Percentiles rank a stretch among this genome's conserved stretches.
These are phyloP conservation scores for Drosophila fuyamai DNA, from an alignment of 1,140 invertebrate genomes.

Conservation along the genomic window DNA sequence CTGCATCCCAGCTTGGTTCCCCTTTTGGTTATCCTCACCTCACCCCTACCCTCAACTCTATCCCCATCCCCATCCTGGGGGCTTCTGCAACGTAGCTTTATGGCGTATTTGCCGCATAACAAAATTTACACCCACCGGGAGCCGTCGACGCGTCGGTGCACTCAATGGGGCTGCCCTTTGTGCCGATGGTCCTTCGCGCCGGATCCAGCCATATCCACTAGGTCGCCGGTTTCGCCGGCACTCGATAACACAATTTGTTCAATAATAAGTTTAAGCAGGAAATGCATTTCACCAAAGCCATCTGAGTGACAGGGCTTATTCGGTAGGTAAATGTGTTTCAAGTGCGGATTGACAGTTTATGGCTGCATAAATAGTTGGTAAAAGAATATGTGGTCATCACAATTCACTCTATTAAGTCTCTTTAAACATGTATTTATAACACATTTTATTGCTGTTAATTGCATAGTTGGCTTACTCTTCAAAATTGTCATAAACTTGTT, in stretches of 20 bases:
- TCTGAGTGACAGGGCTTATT: constrained; percentile 12
- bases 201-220: constrained; percentile 37
- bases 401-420: neutral
- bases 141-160: constrained; percentile 33
- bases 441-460: neutral
- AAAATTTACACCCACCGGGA: constrained; percentile 76
- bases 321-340: constrained; percentile 13
- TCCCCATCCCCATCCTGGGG: neutral
- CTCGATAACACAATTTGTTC: constrained; percentile 30
- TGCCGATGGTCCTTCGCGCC: constrained; percentile 13
- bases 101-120: constrained; percentile 77
- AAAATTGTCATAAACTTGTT: neutral
- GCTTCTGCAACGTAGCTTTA: constrained; percentile 59
- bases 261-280: constrained; percentile 39
- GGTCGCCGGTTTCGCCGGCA: constrained; percentile 21
- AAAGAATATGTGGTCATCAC: neutral
- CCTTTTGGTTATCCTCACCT: neutral
- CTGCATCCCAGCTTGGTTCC: constrained; percentile 17
- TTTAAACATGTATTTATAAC: neutral
- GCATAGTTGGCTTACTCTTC: neutral
- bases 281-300: constrained; percentile 31
- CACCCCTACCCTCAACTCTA: constrained; percentile 1
- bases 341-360: neutral
- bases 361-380: neutral
- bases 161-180: constrained; percentile 50